Evolutionary conservation across 2,888 invertebrate genomes (phyloP).

Genomic region (Nomada flava): DNA sequence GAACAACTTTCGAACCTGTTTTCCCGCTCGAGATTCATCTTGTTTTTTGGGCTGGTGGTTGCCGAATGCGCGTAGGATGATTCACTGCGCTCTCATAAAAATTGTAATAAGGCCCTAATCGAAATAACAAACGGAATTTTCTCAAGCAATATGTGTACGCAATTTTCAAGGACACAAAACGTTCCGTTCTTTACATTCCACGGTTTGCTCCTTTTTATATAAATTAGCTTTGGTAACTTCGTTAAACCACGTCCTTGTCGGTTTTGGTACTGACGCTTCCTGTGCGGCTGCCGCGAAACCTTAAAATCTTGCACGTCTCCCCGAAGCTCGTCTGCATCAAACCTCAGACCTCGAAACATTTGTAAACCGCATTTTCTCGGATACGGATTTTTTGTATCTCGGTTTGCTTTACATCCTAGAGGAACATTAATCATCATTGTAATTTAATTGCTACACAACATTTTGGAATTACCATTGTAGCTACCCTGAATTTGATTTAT

Average conservation of each 20-base stretch:
- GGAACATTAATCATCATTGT: not conserved
- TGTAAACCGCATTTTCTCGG: conserved; percentile 17
- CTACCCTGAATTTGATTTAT: too few relatives aligned
- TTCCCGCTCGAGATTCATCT: conserved; percentile 1
- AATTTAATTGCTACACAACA: not conserved
- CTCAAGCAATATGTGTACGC: not conserved
- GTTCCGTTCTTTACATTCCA: not conserved
- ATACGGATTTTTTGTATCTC: conserved; percentile 18
- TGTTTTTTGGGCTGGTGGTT: conserved; percentile 5
- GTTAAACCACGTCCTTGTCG: conserved; percentile 28
- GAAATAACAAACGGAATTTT: conserved; percentile 40
- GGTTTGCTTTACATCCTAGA: conserved; percentile 19
- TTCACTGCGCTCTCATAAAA: conserved; percentile 36
- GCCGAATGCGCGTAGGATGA: conserved; percentile 1
- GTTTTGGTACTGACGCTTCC: conserved; percentile 5
- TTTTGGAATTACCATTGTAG: too few relatives aligned
- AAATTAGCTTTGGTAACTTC: conserved; percentile 9
- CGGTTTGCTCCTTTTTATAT: not conserved
- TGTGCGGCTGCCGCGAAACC: conserved; percentile 4
- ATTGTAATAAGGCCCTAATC: conserved; percentile 28
- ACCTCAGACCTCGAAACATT: conserved; percentile 2
- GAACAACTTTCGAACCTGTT: conserved; percentile 28
- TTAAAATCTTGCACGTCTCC: not conserved
- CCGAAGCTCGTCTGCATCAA: not conserved
- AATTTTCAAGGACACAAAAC: conserved; percentile 10